Evolutionary conservation across 1,140 invertebrate genomes (phyloP).

Genomic region (Ceratina calcarata): DNA sequence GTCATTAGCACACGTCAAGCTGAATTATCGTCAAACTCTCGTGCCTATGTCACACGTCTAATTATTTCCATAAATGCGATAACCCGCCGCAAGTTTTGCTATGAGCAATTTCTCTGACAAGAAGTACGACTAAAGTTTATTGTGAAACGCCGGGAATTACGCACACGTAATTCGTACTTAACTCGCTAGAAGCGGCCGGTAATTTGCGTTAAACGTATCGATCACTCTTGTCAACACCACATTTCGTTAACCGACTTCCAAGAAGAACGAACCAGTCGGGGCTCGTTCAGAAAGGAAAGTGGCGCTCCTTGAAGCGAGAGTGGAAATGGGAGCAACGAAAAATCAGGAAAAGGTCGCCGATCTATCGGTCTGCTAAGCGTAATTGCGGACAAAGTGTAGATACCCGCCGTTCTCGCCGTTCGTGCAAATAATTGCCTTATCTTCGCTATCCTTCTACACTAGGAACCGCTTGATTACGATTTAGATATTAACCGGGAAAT

Average conservation of each 20-base stretch:
- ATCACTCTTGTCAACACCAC: constrained; percentile 32
- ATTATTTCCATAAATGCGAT: constrained; percentile 7
- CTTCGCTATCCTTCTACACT: constrained; percentile 25
- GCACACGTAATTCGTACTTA: neutral
- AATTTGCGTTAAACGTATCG: constrained; percentile 32
- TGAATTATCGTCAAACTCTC: constrained; percentile 13
- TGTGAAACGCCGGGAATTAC: neutral
- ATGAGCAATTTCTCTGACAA: neutral
- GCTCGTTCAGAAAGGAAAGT: neutral
- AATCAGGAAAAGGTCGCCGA: constrained; percentile 20
- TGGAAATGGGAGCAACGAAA: constrained; percentile 24
- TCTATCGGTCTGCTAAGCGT: neutral
- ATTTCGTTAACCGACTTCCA: constrained; percentile 20
- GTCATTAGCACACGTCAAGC: neutral
- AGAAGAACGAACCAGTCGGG: constrained; percentile 1
- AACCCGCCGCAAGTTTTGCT: neutral
- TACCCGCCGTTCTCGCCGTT: neutral
- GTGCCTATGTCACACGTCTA: neutral
- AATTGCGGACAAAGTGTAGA: constrained; percentile 10
- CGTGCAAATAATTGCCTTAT: constrained; percentile 40
- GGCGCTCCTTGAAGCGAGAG: constrained; percentile 3
- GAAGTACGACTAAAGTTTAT: neutral
- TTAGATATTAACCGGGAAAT: constrained; percentile 39
- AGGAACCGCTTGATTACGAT: constrained; percentile 28
- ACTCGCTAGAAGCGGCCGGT: constrained; percentile 2